Conservation (phyloP, 2,797 vertebrate species). For the Lepilemur septentrionalis region DNA sequence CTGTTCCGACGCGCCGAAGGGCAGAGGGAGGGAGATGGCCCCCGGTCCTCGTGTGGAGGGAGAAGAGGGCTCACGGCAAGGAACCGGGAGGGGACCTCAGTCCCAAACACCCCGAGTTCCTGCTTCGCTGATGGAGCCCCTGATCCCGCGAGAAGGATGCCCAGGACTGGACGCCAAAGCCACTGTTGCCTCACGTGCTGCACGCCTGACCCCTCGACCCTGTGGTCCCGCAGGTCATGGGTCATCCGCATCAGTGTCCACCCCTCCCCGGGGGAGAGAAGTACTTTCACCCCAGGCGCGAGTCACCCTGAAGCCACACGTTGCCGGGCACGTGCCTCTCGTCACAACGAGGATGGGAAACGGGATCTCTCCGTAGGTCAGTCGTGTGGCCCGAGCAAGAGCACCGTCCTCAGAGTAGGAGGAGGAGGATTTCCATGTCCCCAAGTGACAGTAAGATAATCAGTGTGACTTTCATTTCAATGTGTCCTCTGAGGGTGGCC, state of each 20-base stretch:
- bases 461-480: too few relatives aligned
- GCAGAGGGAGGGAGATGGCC: fast-evolving
- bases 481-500: fast-evolving
- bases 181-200: fast-evolving
- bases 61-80: too few relatives aligned
- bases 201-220: fast-evolving
- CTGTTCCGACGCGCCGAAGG: fast-evolving
- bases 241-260: not conserved
- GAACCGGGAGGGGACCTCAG: fast-evolving
- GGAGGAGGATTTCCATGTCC: fast-evolving
- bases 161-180: not conserved
- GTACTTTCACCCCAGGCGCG: fast-evolving
- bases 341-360: too few relatives aligned
- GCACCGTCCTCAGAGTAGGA: not conserved
- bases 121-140: not conserved
- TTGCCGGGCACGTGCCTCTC: fast-evolving
- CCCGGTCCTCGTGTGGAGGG: fast-evolving
- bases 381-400: not conserved
- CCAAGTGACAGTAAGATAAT: fast-evolving
- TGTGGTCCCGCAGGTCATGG: fast-evolving
- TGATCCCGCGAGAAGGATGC: fast-evolving
- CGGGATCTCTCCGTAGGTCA: not conserved
- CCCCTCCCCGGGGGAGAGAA: not conserved
- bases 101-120: fast-evolving
- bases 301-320: fast-evolving